Conservation (phyloP, 1,140 invertebrate species). For the Parapsyche elsis region DNA sequence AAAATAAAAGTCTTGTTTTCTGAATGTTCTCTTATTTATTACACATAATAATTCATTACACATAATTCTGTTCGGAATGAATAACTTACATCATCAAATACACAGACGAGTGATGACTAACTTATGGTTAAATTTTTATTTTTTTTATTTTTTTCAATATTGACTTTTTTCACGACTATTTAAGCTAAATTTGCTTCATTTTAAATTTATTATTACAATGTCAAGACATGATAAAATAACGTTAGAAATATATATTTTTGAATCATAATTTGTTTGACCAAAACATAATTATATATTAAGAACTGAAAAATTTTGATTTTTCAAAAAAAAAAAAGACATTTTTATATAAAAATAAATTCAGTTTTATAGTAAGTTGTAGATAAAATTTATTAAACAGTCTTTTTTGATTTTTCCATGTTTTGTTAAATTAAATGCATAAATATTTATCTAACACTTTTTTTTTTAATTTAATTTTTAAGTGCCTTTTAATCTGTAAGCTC, state of each 20-base stretch:
- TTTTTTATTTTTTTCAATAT: background rate
- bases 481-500: constrained; percentile 32
- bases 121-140: background rate
- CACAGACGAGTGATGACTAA: constrained; percentile 21
- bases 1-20: background rate
- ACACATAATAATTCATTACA: constrained; percentile 33
- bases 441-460: constrained; percentile 1
- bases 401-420: constrained; percentile 16
- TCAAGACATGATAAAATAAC: too few species aligned
- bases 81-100: constrained; percentile 33
- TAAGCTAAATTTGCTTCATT: background rate
- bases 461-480: too few species aligned
- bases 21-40: constrained; percentile 27
- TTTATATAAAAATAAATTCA: constrained; percentile 36
- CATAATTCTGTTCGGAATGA: constrained; percentile 15
- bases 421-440: background rate
- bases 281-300: background rate
- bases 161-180: background rate
- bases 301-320: background rate
- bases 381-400: constrained; percentile 37
- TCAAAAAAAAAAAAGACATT: background rate
- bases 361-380: background rate
- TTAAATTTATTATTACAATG: too few species aligned
- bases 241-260: too few species aligned
- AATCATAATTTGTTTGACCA: background rate